These are phyloP conservation scores for Litoditis marina DNA, from an alignment of 2,888 invertebrate genomes.

Conservation along the genomic window DNA sequence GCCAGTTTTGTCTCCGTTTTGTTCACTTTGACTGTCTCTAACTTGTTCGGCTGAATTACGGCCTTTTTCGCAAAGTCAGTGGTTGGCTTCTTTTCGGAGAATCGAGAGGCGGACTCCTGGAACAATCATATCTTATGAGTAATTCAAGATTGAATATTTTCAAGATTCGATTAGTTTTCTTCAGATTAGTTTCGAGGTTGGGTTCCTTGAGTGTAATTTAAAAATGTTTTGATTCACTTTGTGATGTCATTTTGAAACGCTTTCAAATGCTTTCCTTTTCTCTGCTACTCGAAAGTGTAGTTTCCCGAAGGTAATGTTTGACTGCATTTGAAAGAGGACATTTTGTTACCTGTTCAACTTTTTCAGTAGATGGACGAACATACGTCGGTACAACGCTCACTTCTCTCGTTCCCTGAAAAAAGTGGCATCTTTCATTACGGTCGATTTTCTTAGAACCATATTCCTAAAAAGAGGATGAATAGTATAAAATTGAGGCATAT, in stretches of 20 bases:
- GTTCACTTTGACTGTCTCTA: conserved; percentile 43
- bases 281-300: no score
- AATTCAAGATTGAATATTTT: conserved; percentile 6
- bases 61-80: conserved; percentile 57
- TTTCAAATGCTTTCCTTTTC: no score
- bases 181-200: no score
- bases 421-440: background rate
- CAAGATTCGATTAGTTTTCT: background rate
- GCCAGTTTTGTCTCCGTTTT: conserved; percentile 29
- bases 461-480: no score
- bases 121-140: no score
- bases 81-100: conserved; percentile 40
- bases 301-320: no score
- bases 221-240: conserved; percentile 2
- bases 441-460: no score
- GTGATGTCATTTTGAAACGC: no score
- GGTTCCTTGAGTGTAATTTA: no score
- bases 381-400: conserved; percentile 41
- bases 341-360: conserved; percentile 22
- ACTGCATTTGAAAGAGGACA: background rate
- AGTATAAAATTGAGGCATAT: no score
- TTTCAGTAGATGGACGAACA: conserved; percentile 36
- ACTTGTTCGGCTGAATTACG: conserved; percentile 51
- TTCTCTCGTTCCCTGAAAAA: conserved; percentile 26
- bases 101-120: conserved; percentile 34